Base-by-base conservation (phyloP, 2,113 vertebrate species). In the Lutjanus erythropterus region DNA sequence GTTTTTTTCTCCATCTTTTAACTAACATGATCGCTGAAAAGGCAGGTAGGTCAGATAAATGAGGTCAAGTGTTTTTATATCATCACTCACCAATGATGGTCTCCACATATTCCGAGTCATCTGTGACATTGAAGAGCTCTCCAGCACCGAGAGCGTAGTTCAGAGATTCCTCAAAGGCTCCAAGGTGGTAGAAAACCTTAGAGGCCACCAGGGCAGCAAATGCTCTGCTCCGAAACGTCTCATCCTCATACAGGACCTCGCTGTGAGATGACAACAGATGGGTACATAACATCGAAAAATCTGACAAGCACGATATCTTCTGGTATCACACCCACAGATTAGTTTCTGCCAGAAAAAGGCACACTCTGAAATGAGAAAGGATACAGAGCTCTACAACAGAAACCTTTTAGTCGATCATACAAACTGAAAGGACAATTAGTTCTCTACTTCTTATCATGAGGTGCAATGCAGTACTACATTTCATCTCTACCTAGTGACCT, bases 191-290 rank as follows among this genome's bases (percentile, higher is more conserved):
- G 90, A 99, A 99, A 58, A 99, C 98, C 93, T 99, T 99, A 12
- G 98, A 99, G 37, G 98, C 98, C 91, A 99, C 98, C 25, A 99
- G 91, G 10, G 98, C 98, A 21, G 98, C 98, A 95, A 99, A 99
- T 72, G 96, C 95, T 66, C 98, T 94, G 91, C 98, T 99, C 47
- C 96, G 95, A 89, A 99, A 99, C 1, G 96, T 96, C 93, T 99
- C 98, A 74, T 99, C 98, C 92, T 99, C 98, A 87, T 99, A 99
- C 21, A 99, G 94, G 83, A 99, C 98, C 93, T 99, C 98, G 47
- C 98, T 99, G 90, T 44, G 86, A 86, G 69, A 15, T 47, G 50
- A 62, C 65, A 69, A 84, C 49, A 81, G 37, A 46, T 68, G 0
- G 69, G 52, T 73, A 74, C 12, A 73, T 4, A 18, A 61, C 0